These are phyloP conservation scores for Orycteropus afer DNA, from an alignment of 2,113 vertebrate genomes.

Conservation along the genomic window DNA sequence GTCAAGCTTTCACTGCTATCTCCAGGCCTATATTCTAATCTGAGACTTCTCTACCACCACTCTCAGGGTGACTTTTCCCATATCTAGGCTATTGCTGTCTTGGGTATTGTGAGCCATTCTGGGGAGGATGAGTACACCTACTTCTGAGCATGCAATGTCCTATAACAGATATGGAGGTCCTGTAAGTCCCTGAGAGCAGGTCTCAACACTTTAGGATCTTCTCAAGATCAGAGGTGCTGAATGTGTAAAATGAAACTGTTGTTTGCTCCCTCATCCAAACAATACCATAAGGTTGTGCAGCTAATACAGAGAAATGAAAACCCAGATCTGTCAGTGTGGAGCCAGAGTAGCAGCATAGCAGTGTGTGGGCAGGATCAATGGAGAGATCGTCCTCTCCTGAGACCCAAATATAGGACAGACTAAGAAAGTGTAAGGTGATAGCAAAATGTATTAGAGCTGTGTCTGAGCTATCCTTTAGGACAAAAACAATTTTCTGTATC, in stretches of 20 bases:
- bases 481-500: background rate
- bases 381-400: background rate
- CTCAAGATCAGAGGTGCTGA: constrained; percentile 17
- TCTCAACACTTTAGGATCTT: background rate
- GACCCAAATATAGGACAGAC: background rate
- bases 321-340: background rate
- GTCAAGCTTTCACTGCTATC: background rate
- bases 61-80: background rate
- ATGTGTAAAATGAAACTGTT: background rate
- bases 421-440: background rate
- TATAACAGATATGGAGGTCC: background rate
- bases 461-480: constrained; percentile 13
- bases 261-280: background rate
- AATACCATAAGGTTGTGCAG: background rate
- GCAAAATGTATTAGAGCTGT: background rate
- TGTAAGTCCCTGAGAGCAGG: background rate
- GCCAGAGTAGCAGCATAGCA: background rate
- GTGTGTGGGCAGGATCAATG: background rate
- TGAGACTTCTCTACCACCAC: background rate
- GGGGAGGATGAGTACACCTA: background rate
- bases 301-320: background rate
- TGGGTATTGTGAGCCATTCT: background rate
- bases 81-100: background rate
- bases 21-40: background rate
- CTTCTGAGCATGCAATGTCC: background rate